phyloP scores from a whole-genome alignment of 1,140 invertebrate species.

The Sarcophaga peregrina region DNA sequence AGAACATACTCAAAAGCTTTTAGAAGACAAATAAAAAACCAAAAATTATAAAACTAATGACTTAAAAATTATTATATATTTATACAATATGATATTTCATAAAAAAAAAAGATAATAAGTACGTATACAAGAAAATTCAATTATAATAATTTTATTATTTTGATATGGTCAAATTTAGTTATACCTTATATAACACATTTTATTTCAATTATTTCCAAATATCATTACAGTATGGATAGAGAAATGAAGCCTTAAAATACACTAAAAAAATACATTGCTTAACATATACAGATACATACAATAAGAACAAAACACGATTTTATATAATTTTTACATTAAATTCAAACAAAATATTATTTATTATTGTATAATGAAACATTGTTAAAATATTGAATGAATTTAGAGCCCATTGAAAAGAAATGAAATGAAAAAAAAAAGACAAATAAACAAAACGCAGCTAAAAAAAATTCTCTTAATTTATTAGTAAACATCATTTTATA shows the following conservation, averaged over 20 bases:
- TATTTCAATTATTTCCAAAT: constrained; percentile 21
- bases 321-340: constrained; percentile 3
- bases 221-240: constrained; percentile 17
- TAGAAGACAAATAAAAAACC: constrained; percentile 24
- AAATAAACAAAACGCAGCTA: no score
- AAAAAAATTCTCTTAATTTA: no score
- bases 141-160: background rate
- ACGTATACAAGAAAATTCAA: background rate
- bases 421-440: no score
- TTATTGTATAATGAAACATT: background rate
- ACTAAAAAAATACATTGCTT: constrained; percentile 21
- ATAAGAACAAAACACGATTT: background rate
- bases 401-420: background rate
- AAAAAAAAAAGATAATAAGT: background rate
- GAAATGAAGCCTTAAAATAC: constrained; percentile 9
- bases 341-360: background rate
- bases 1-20: constrained; percentile 17
- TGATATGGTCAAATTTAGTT: background rate
- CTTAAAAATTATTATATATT: constrained; percentile 2
- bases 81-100: constrained; percentile 15
- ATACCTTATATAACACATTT: constrained; percentile 2
- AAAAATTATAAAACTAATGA: background rate
- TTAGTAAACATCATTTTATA: no score
- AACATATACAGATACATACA: constrained; percentile 16
- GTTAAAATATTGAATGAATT: background rate